Evolutionary conservation across 2,888 invertebrate species (phyloP).

Genomic region (Congeria kusceri): DNA sequence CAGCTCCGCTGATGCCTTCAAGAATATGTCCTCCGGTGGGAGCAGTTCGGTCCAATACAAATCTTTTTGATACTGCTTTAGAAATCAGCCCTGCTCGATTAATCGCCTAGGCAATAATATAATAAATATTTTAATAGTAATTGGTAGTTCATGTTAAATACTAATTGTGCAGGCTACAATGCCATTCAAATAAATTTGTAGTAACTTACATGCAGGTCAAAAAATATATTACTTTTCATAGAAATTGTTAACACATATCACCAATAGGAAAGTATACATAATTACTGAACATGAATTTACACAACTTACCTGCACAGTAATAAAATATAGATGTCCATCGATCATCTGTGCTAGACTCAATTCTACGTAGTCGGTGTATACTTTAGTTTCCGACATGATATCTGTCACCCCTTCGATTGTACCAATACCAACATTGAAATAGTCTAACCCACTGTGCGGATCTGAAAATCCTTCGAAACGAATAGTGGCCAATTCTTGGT

Average conservation of each 20-base stretch:
- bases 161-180: too few relatives aligned
- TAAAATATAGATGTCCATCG: conserved; percentile 24
- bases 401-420: background rate
- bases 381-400: background rate
- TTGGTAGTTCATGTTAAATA: too few relatives aligned
- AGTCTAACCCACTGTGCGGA: conserved; percentile 28
- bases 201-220: too few relatives aligned
- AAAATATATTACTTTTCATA: too few relatives aligned
- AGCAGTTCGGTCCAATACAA: conserved; percentile 32
- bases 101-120: conserved; percentile 25
- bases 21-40: conserved; percentile 49
- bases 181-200: too few relatives aligned
- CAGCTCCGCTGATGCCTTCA: conserved; percentile 12
- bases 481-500: background rate
- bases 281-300: too few relatives aligned
- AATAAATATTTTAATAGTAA: too few relatives aligned
- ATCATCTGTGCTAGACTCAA: background rate
- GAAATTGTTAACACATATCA: too few relatives aligned
- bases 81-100: conserved; percentile 41
- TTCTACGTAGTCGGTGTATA: background rate
- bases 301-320: conserved; percentile 14
- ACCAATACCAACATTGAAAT: conserved; percentile 22
- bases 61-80: background rate
- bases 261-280: too few relatives aligned
- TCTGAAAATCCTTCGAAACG: conserved; percentile 54